Percentiles rank a stretch among this genome's conserved stretches.
phyloP scores from a whole-genome alignment of 2,113 vertebrate genomes.

The Corythornis madagascariensis region DNA sequence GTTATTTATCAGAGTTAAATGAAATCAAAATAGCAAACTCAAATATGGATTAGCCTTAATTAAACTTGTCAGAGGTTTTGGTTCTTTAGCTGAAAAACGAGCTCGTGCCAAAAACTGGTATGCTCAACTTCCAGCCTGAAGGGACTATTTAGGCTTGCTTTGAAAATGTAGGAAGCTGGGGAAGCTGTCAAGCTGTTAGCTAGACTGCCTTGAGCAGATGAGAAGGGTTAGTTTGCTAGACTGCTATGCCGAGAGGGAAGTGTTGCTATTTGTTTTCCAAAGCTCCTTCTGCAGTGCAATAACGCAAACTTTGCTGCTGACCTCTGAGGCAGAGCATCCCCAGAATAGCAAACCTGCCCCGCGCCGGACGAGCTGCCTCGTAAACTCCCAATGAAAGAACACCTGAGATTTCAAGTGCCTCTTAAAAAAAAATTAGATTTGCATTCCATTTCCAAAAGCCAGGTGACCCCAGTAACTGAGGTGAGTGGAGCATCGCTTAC shows the following conservation, averaged over 20 bases:
- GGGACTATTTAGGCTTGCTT: background rate
- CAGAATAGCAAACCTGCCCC: background rate
- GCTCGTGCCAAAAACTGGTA: background rate
- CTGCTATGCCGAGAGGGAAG: background rate
- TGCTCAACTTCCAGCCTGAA: background rate
- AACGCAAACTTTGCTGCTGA: background rate
- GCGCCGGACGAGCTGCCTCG: accelerated
- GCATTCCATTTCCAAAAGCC: background rate
- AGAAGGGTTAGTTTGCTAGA: background rate
- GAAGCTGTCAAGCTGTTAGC: conserved; percentile 37
- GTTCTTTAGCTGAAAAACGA: background rate
- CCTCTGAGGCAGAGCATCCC: background rate
- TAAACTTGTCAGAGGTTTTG: background rate
- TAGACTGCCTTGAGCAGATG: background rate
- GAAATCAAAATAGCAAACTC: background rate
- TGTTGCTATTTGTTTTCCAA: background rate
- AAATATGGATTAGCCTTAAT: background rate
- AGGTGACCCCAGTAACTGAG: too few species aligned
- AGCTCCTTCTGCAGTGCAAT: background rate
- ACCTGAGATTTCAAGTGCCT: background rate
- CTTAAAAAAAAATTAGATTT: background rate
- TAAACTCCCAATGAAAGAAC: background rate
- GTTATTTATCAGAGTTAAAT: background rate
- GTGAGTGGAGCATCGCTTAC: background rate
- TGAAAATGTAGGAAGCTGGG: background rate